phyloP scores from a whole-genome alignment of 2,797 vertebrate genomes.

The Fundulus diaphanus region DNA sequence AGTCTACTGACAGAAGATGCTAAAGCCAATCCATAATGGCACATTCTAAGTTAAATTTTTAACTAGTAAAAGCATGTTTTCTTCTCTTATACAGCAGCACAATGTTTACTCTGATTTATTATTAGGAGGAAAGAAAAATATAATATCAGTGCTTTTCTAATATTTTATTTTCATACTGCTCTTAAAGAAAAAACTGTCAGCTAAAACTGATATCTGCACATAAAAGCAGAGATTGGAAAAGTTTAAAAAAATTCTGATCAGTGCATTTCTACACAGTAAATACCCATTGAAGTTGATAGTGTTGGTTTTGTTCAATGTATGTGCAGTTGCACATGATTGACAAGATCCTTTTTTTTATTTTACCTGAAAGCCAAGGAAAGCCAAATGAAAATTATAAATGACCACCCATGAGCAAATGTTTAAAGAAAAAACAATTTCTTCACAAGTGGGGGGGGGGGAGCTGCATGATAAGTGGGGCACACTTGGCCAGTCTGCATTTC shows the following conservation, averaged over 20 bases:
- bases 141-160: neutral
- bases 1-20: neutral
- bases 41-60: neutral
- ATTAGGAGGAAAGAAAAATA: neutral
- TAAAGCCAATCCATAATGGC: neutral
- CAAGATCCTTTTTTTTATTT: conserved; percentile 27
- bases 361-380: conserved; percentile 38
- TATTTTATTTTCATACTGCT: neutral
- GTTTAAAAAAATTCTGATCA: neutral
- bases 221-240: neutral
- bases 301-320: conserved; percentile 23
- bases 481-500: conserved; percentile 29
- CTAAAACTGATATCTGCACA: neutral
- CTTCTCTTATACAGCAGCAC: neutral
- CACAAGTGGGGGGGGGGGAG: conserved; percentile 9
- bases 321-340: conserved; percentile 19
- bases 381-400: conserved; percentile 5
- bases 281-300: conserved; percentile 58
- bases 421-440: conserved; percentile 24
- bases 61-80: neutral
- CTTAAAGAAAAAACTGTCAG: neutral
- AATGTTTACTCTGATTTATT: neutral
- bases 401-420: conserved; percentile 15
- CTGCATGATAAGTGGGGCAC: conserved; percentile 15
- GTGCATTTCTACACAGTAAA: neutral